Evolutionary conservation across 30 jellyfish, hydroid and myxozoan species (phyloP).

Genomic region (Morbakka virulenta): DNA sequence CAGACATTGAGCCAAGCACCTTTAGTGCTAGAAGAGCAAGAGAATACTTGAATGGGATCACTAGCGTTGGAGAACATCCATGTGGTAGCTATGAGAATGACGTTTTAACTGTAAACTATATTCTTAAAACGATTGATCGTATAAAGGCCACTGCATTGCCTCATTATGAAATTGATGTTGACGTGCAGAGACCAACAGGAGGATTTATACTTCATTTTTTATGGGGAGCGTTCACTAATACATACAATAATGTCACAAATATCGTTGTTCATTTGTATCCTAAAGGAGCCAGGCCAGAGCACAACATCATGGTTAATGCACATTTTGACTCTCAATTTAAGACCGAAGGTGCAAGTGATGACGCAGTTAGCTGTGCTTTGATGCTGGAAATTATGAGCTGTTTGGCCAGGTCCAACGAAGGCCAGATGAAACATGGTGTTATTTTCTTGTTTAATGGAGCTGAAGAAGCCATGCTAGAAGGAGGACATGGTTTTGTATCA

Average conservation of each 20-base stretch:
- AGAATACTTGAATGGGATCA: slow-evolving; percentile 55
- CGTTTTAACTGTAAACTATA: slow-evolving; percentile 61
- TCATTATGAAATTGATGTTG: slow-evolving; percentile 61
- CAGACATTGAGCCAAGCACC: neutral
- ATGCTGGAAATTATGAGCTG: slow-evolving; percentile 86
- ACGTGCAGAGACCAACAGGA: slow-evolving; percentile 85
- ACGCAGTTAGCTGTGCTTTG: slow-evolving; percentile 94
- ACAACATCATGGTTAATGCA: slow-evolving; percentile 58
- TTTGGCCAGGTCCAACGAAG: slow-evolving; percentile 67
- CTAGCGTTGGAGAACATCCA: slow-evolving; percentile 78
- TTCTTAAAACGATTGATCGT: slow-evolving; percentile 47
- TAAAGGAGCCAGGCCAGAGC: slow-evolving; percentile 32
- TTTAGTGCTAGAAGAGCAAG: slow-evolving; percentile 90
- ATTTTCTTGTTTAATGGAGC: slow-evolving; percentile 96
- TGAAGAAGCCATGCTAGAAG: slow-evolving; percentile 85
- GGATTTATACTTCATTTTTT: slow-evolving; percentile 48
- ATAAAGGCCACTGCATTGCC: slow-evolving; percentile 57
- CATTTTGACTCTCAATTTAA: slow-evolving; percentile 90
- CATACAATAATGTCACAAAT: slow-evolving; percentile 80
- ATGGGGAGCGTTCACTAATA: slow-evolving; percentile 50
- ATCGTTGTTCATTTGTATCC: slow-evolving; percentile 80
- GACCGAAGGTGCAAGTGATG: slow-evolving; percentile 98
- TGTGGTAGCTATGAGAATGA: slow-evolving; percentile 89
- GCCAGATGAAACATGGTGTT: slow-evolving; percentile 72
- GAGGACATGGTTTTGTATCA: slow-evolving; percentile 90